Evolutionary conservation across 2,113 vertebrate species (phyloP), one percentile per base, ranked within the genome.

Genomic region (chimpanzee (Pan troglodytes)): DNA sequence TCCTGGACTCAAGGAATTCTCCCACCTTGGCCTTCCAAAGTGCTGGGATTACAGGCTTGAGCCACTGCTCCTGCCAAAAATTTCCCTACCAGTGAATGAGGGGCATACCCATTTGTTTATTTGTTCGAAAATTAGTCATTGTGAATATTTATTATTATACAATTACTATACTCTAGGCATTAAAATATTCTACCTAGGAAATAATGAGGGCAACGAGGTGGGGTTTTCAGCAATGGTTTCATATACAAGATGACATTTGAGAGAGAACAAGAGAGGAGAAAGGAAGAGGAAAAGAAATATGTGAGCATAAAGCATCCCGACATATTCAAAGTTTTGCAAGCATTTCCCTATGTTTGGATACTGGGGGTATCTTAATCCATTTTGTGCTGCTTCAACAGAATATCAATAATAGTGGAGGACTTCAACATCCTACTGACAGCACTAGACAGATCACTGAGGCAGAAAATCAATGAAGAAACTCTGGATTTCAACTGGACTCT

Each of bases 71-170:
- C 59, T 64, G 25, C 59, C 59, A 64, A 64, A 64, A 64, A 61
- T 52, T 93, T 38, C 80, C 84, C 48, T 45, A 27, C 32, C 68
- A 86, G 48, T 27, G n/a, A 91, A 68, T 57, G 81, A 64, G 4
- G 57, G 55, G 88, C 83, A 94, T 30, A 57, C 6, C 9, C 5
- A 17, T 55, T 73, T 90, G 59, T 80, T 50, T 50, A 87, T 38
- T 95, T 93, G 40, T 59, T 97, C 52, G 55, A 25, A 93, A 86
- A 35, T 61, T 90, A 70, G 45, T 50, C 48, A 88, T 88, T 78
- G 48, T 57, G 35, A 86, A 72, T 90, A 83, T 67, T 48, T 85
- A 89, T 94, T 90, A 76, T 75, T 95, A 89, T 81, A 75, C 12
- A 81, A 3, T 57, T 95, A 70, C 22, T 81, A 43, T 2, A 80